Conservation (phyloP, 2,888 invertebrate genomes). For the Acrocera orbiculus region DNA sequence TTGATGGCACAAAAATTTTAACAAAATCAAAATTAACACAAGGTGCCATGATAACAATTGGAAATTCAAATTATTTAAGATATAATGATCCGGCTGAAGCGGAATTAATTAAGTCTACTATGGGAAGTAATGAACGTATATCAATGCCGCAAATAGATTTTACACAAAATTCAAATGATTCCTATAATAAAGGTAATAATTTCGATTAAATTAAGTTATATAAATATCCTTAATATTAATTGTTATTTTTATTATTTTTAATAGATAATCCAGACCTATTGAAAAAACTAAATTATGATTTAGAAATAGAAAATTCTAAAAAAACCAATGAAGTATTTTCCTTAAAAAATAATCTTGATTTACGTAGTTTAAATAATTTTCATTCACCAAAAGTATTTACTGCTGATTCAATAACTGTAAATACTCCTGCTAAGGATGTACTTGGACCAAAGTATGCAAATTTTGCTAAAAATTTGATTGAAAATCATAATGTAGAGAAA, state of each 20-base stretch:
- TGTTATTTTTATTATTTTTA: too few relatives aligned
- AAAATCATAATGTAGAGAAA: slow-evolving; percentile 31
- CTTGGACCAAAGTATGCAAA: slow-evolving; percentile 47
- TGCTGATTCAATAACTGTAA: slow-evolving; percentile 57
- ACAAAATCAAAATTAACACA: slow-evolving; percentile 62
- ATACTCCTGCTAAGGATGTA: slow-evolving; percentile 66
- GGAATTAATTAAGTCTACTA: slow-evolving; percentile 65
- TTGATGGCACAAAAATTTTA: slow-evolving; percentile 56
- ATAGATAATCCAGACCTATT: too few relatives aligned
- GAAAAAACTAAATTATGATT: too few relatives aligned
- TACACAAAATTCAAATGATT: slow-evolving; percentile 1
- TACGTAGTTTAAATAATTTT: slow-evolving; percentile 33
- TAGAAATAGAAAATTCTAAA: too few relatives aligned
- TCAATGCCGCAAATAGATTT: slow-evolving; percentile 65
- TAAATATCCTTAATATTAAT: not conserved
- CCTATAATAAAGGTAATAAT: not conserved
- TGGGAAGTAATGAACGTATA: slow-evolving; percentile 47
- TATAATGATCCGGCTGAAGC: slow-evolving; percentile 88
- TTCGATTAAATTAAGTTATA: not conserved
- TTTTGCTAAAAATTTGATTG: slow-evolving; percentile 40
- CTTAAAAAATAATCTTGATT: too few relatives aligned
- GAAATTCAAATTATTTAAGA: slow-evolving; percentile 77
- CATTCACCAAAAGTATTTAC: slow-evolving; percentile 63
- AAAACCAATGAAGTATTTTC: too few relatives aligned
- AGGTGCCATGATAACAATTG: slow-evolving; percentile 84